phyloP scores from a whole-genome alignment of 2,888 invertebrate genomes.

The Perithous albicinctus region DNA sequence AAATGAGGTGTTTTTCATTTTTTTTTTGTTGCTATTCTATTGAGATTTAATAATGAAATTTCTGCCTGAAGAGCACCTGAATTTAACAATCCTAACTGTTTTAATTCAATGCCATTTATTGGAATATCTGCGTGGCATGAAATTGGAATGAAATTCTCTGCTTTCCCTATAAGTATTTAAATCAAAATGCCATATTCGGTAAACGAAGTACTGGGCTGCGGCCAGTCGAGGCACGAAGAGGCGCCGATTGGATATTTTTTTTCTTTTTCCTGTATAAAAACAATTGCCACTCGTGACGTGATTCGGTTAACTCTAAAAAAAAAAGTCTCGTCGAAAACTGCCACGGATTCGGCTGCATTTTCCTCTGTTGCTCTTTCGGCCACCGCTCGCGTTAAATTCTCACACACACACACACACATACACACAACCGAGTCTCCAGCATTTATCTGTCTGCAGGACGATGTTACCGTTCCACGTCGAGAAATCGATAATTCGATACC shows the following conservation, averaged over 20 bases:
- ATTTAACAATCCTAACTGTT: not conserved
- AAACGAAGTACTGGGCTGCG: not conserved
- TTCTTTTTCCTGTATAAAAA: slow-evolving; percentile 29
- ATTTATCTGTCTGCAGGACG: slow-evolving; percentile 34
- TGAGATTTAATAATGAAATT: no score
- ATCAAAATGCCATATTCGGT: slow-evolving; percentile 13
- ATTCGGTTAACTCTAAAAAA: slow-evolving; percentile 52
- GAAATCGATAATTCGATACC: slow-evolving; percentile 57
- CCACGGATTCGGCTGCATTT: slow-evolving; percentile 51
- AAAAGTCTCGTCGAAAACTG: slow-evolving; percentile 40
- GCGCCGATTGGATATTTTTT: not conserved
- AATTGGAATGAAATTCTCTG: not conserved
- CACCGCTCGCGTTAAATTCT: slow-evolving; percentile 24
- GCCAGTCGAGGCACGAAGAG: not conserved
- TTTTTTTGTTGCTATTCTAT: no score
- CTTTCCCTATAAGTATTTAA: slow-evolving; percentile 11
- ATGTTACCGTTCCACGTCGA: slow-evolving; percentile 27
- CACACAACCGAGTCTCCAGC: slow-evolving; percentile 6
- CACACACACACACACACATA: no score
- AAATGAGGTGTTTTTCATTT: no score
- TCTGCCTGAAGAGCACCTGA: no score
- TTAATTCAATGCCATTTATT: not conserved
- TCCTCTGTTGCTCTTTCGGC: slow-evolving; percentile 24
- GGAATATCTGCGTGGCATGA: not conserved
- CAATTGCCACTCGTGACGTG: slow-evolving; percentile 39